Evolutionary conservation across 2,797 vertebrate genomes (phyloP).

Genomic region (Percopsis omiscomaycus): DNA sequence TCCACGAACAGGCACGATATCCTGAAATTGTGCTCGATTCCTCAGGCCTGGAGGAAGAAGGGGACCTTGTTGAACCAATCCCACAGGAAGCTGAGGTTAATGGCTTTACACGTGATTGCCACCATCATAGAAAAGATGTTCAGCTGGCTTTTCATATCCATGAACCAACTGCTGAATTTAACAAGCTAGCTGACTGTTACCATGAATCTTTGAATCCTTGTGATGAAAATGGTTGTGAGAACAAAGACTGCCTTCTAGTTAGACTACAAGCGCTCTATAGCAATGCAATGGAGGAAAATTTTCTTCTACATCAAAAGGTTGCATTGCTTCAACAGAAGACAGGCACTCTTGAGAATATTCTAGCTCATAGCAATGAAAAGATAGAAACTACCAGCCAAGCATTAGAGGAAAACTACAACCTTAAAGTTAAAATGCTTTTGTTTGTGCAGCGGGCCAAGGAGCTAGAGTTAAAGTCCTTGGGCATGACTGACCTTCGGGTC

Average conservation of each 20-base stretch:
- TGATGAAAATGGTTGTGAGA: conserved; percentile 35
- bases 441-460: conserved; percentile 59
- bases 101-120: conserved; percentile 12
- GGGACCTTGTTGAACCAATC: conserved; percentile 27
- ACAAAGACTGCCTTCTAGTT: conserved; percentile 18
- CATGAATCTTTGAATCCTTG: conserved; percentile 24
- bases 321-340: conserved; percentile 75
- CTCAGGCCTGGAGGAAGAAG: conserved; percentile 6
- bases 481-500: conserved; percentile 46
- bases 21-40: conserved; percentile 41
- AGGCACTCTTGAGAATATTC: conserved; percentile 64
- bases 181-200: conserved; percentile 8
- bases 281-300: conserved; percentile 59
- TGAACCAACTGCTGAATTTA: conserved; percentile 1
- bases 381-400: conserved; percentile 56
- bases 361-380: conserved; percentile 54
- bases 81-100: conserved; percentile 21
- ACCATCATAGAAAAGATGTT: not conserved
- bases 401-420: conserved; percentile 67
- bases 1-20: conserved; percentile 23
- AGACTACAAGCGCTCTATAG: conserved; percentile 32
- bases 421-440: conserved; percentile 60
- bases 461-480: conserved; percentile 48
- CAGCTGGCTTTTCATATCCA: conserved; percentile 13
- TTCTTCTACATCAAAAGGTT: conserved; percentile 74